Evolutionary conservation across 2,888 invertebrate species (phyloP), one percentile per base, ranked within the genome.

Genomic region (Petrolisthes cinctipes): DNA sequence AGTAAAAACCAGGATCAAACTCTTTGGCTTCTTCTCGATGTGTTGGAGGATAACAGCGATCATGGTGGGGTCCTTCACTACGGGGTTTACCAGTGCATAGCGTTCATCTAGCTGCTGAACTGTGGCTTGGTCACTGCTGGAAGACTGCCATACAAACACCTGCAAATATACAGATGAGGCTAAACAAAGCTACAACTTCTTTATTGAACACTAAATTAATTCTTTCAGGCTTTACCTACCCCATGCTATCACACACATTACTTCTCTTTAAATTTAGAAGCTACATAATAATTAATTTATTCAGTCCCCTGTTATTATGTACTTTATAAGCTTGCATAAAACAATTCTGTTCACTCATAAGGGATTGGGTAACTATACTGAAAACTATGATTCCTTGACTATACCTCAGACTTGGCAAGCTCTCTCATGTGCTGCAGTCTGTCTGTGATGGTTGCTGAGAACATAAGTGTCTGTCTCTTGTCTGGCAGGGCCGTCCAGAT

Each of bases 401-500:
- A 93, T 92, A 95, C 96, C 92, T 96, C 94, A 91, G 95, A 95
- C 75, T 93, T 93, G 5, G 95, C 94, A 5, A 95, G 93, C 91
- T 94, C 93, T 93, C 94, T 96, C 92, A 94, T 95, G 94, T 94
- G 95, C 93, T 94, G 95, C 92, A 94, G 95, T 91, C 94, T 96
- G 92, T 97, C 96, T 7, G 98, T 98, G 92, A 99, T 96, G 0
- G 99, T 99, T 0, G 99, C 99, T 88, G 98, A 98, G 92, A 98
- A 99, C 85, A 98, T 94, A 20, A 99, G 94, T 86, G 96, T 97
- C 92, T 99, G 98, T 89, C 96, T 94, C 85, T 95, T 95, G 91
- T 95, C 94, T 0, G 98, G 97, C 79, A 98, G 92, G 6, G 94
- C 94, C 82, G 94, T 93, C 92, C 97, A 96, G 92, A 98, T 97